Conservation (phyloP, 2,888 invertebrate genomes). For the Hypomecis punctinalis region DNA sequence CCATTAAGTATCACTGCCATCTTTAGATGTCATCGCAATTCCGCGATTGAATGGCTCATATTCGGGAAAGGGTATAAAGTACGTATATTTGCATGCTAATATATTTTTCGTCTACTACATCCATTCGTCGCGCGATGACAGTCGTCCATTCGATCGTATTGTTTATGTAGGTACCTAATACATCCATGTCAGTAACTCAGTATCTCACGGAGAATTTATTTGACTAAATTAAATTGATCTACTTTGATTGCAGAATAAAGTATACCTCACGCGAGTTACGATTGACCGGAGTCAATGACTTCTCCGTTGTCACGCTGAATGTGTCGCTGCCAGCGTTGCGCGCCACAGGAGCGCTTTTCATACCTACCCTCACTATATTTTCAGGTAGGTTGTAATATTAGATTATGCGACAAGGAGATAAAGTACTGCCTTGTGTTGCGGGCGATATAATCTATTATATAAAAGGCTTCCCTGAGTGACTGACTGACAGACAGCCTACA, state of each 20-base stretch:
- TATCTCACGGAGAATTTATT: no score
- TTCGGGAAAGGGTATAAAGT: constrained; percentile 49
- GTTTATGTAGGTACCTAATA: no score
- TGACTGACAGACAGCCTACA: no score
- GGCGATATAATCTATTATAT: no score
- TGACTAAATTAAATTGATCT: no score
- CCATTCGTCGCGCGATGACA: no score
- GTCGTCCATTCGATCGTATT: no score
- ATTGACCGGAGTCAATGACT: constrained; percentile 52
- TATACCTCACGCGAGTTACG: constrained; percentile 52
- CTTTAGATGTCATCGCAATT: constrained; percentile 40
- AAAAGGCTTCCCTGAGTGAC: no score
- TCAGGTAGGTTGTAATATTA: constrained; percentile 46
- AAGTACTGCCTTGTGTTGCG: no score
- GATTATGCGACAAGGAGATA: no score
- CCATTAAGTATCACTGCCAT: constrained; percentile 43
- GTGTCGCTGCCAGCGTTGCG: constrained; percentile 42
- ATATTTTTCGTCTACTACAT: no score
- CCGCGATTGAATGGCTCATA: constrained; percentile 47
- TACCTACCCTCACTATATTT: constrained; percentile 48
- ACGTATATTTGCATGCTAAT: constrained; percentile 26
- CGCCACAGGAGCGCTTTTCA: constrained; percentile 44
- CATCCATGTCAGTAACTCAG: no score
- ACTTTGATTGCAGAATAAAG: constrained; percentile 47
- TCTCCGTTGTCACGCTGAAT: constrained; percentile 49